phyloP scores from a whole-genome alignment of 2,797 vertebrate genomes.

The Falco naumanni region DNA sequence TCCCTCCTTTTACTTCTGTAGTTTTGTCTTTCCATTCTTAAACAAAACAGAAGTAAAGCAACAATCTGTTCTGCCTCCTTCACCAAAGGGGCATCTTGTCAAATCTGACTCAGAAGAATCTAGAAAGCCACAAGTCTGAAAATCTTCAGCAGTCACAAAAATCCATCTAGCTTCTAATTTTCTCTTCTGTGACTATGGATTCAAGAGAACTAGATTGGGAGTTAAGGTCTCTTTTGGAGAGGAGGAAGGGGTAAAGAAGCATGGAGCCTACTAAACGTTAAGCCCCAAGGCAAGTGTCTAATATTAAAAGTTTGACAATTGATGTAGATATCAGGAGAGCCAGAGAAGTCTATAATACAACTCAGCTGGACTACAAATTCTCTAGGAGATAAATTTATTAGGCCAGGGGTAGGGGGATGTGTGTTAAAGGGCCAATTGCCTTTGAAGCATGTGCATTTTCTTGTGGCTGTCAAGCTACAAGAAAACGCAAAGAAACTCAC shows the following conservation, averaged over 20 bases:
- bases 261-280: background rate
- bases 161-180: background rate
- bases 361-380: background rate
- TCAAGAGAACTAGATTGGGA: background rate
- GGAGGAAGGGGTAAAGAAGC: accelerated
- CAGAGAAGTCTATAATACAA: background rate
- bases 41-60: background rate
- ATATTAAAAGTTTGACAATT: background rate
- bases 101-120: background rate
- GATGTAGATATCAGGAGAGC: background rate
- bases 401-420: too few relatives aligned
- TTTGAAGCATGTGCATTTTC: background rate
- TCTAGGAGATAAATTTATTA: background rate
- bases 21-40: background rate
- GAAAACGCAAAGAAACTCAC: background rate
- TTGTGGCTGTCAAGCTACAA: background rate
- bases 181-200: background rate
- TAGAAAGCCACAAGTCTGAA: background rate
- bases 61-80: background rate
- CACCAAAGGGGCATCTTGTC: background rate
- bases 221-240: background rate
- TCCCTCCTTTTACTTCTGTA: background rate
- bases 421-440: background rate
- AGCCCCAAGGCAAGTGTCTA: background rate
- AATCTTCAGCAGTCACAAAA: background rate